Evolutionary conservation across 2,888 invertebrate genomes (phyloP), one percentile per base, ranked within the genome.

Genomic region (Geophilus truncorum): DNA sequence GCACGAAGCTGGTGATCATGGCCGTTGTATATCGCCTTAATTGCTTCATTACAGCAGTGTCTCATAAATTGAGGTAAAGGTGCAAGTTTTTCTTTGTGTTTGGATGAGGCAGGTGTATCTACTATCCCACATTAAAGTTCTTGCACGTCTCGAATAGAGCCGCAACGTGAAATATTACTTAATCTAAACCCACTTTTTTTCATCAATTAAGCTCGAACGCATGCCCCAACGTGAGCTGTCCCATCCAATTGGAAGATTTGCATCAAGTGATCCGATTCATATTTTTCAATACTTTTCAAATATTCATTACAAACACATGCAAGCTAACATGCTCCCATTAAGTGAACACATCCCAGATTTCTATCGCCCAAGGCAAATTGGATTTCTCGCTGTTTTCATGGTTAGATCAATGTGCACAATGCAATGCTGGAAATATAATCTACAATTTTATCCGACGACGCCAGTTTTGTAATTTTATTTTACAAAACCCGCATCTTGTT

Each of bases 221-320:
- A 18, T 18, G 57, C n/a, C 10, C 21, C 0, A 18, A 12, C 21
- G 5, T 0, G 0, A 21, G 57, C 57, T 62, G 57, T 62, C 57
- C 57, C 21, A 21, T 62, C 57, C 57, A 62, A 62, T 62, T 62
- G 57, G 57, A 23, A 62, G 57, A 62, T 62, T 62, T 62, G 23
- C 57, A 62, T 62, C 57, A 62, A 62, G 18, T 21, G 21, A 62
- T 62, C 57, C 57, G 57, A 62, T 62, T 62, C 57, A 62, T 62
- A 62, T n/a, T 62, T 62, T 62, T 62, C 57, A 62, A 62, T 62
- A 62, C 57, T 62, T 62, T 62, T 62, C 57, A 62, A 62, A 62
- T 62, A 62, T 62, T 62, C 57, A 62, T 62, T 62, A 62, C 57
- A 21, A 62, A 62, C 57, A 62, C 57, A 62, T 62, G 57, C 57